A percentile compares a stretch with the other conserved stretches of the same genome.
phyloP scores from a whole-genome alignment of 2,797 vertebrate species.

The Manis crassicaudata region DNA sequence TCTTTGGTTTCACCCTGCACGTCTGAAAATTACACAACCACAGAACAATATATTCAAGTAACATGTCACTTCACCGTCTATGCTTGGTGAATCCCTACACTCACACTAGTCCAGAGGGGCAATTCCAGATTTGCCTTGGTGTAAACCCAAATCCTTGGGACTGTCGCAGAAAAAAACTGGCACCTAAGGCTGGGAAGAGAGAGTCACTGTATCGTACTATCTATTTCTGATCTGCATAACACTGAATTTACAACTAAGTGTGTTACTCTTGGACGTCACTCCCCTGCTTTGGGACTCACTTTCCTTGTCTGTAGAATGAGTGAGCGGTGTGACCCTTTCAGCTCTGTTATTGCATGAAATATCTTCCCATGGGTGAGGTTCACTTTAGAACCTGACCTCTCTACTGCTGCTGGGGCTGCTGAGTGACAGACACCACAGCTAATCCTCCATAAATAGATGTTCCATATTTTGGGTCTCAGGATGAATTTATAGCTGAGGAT shows the following conservation, averaged over 20 bases:
- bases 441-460: conserved; percentile 81
- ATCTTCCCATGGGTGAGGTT: conserved; percentile 8
- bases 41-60: neutral
- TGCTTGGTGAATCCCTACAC: neutral
- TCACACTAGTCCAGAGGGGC: neutral
- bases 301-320: conserved; percentile 55
- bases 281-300: conserved; percentile 14
- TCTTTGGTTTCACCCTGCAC: neutral
- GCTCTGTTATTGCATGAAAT: conserved; percentile 21
- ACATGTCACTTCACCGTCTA: neutral
- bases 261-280: neutral
- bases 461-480: conserved; percentile 70
- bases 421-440: conserved; percentile 73
- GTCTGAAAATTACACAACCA: neutral
- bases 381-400: conserved; percentile 68
- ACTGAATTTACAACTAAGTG: neutral
- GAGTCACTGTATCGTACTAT: neutral
- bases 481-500: conserved; percentile 74
- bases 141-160: neutral
- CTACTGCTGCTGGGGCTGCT: conserved; percentile 3
- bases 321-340: neutral
- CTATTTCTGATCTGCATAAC: neutral
- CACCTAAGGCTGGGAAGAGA: neutral
- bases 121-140: neutral
- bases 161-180: neutral